A percentile compares a stretch with the other conserved stretches of the same genome.
Conservation (phyloP, 2,113 vertebrate genomes). For the Perca fluviatilis region DNA sequence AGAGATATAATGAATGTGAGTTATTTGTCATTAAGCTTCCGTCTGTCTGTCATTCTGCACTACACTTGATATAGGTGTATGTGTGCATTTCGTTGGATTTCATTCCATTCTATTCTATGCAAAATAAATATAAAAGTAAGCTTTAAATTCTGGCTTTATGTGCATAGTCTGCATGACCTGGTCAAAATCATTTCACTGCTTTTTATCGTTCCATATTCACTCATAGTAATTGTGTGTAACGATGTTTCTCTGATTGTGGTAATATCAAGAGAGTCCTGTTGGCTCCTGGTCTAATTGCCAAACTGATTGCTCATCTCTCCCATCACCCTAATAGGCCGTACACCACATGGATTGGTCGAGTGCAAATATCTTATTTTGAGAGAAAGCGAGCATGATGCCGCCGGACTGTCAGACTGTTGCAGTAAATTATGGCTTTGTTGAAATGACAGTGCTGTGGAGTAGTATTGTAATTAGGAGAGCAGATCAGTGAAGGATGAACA, state of each 20-base stretch:
- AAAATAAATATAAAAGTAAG: background rate
- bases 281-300: conserved; percentile 59
- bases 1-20: conserved; percentile 2
- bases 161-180: background rate
- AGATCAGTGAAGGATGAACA: conserved; percentile 20
- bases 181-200: conserved; percentile 21
- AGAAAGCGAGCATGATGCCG: conserved; percentile 26
- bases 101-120: background rate
- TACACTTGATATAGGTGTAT: background rate
- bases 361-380: conserved; percentile 34
- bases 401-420: conserved; percentile 16
- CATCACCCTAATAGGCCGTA: conserved; percentile 24
- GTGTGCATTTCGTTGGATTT: background rate
- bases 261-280: conserved; percentile 40
- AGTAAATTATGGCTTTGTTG: conserved; percentile 40
- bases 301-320: conserved; percentile 57
- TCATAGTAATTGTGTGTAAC: conserved; percentile 50
- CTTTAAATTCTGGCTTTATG: background rate
- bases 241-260: conserved; percentile 54
- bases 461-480: conserved; percentile 57
- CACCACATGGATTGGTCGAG: conserved; percentile 33
- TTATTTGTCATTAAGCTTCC: conserved; percentile 34
- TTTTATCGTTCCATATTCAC: conserved; percentile 29
- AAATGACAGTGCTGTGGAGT: conserved; percentile 40
- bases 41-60: conserved; percentile 4